phyloP scores from a whole-genome alignment of 2,797 vertebrate species.

The Cuculus canorus region DNA sequence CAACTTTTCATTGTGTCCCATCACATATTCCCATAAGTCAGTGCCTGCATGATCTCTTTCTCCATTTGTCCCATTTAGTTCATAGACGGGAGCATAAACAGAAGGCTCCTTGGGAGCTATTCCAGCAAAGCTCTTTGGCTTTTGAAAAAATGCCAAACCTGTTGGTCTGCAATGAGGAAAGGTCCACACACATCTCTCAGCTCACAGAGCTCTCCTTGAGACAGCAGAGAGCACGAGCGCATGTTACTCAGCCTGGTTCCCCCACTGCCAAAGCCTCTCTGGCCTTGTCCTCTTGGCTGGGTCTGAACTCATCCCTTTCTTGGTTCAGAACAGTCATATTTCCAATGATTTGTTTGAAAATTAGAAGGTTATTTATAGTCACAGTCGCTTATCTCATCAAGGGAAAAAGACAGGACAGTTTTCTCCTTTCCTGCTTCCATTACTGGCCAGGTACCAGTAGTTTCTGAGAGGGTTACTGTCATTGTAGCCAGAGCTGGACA shows the following conservation, averaged over 20 bases:
- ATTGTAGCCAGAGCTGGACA: neutral
- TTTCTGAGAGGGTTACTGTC: neutral
- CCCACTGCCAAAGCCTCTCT: neutral
- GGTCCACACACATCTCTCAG: neutral
- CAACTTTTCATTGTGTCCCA: neutral
- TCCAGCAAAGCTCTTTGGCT: neutral
- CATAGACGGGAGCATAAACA: neutral
- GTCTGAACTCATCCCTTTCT: neutral
- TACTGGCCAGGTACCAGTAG: neutral
- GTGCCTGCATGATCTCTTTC: neutral
- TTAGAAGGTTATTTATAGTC: neutral
- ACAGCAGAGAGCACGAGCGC: neutral
- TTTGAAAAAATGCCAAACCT: neutral
- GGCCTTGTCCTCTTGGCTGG: neutral
- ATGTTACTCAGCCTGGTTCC: neutral
- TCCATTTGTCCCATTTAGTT: neutral
- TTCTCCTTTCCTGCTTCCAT: neutral
- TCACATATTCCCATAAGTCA: neutral
- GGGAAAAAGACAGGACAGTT: neutral
- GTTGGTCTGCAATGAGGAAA: rapidly evolving
- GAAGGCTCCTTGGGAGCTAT: neutral
- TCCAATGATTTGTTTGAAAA: neutral
- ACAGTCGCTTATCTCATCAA: neutral
- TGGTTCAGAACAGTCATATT: neutral
- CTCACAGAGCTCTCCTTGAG: neutral